Evolutionary conservation across 2,888 invertebrate species (phyloP), one percentile per base, ranked within the genome.

Genomic region (Trissonchulus latispiculum): DNA sequence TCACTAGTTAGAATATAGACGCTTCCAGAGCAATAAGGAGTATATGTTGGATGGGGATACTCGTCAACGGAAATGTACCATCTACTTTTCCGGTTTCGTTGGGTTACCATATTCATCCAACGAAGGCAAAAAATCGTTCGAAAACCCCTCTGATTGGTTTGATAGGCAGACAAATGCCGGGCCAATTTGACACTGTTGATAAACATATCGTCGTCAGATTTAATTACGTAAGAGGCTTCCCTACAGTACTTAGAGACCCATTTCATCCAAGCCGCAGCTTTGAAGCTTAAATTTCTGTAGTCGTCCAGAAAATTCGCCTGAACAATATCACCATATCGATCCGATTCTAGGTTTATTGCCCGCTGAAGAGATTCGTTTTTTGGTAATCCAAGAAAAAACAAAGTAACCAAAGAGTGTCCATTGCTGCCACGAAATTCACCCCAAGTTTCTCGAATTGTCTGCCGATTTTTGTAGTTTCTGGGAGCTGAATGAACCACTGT

Each of bases 11-110:
- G 75, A n/a, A 84, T 73, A 75, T 81, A 84, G 0, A 83, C 83
- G 0, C 83, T 83, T 1, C 84, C 84, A 1, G 84, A 84, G 76
- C 84, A 85, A 77, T 85, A 85, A 48, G 80, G 78, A 29, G 82
- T 81, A 75, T 81, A 84, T 70, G 77, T 79, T 59, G 83, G 82
- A 1, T 78, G 77, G 1, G 77, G 71, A 75, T 82, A 83, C 72
- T 84, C 84, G 8, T 78, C 75, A 67, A 77, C 77, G 0, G 84
- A 79, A n/a, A 84, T 76, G 76, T 81, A 84, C 84, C 84, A 84
- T 75, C 84, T 84, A 71, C 81, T 82, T 36, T 80, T 79, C 32
- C 18, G 48, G 36, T 80, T 78, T 29, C 84, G 77, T 70, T 83
- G 79, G 23, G 83, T 84, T 72, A 79, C 80, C 84, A 84, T 84